A percentile compares a stretch with the other conserved stretches of the same genome.
Evolutionary conservation across 2,797 vertebrate genomes (phyloP).

Genomic region (Rhinatrema bivittatum): DNA sequence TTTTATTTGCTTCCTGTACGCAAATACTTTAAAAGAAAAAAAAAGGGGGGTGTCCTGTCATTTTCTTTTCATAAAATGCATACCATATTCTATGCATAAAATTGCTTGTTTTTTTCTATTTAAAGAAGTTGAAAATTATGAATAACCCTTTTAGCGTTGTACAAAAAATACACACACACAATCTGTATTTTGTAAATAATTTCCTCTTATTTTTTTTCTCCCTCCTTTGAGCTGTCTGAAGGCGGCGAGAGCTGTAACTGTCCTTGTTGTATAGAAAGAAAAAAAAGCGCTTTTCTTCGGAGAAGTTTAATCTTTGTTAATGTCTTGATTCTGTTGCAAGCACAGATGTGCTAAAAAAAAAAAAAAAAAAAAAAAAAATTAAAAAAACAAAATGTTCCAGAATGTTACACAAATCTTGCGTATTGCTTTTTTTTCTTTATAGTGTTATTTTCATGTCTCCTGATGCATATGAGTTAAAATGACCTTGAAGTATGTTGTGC

Average conservation of each 20-base stretch:
- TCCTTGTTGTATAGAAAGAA: conserved; percentile 78
- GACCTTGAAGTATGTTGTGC: no score
- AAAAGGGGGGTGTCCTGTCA: no score
- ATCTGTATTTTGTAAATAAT: conserved; percentile 84
- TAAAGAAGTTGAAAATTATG: conserved; percentile 71
- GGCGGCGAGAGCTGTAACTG: conserved; percentile 59
- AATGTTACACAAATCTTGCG: no score
- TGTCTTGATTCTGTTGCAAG: conserved; percentile 73
- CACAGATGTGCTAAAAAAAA: conserved; percentile 64
- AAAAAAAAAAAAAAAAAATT: conserved; percentile 57
- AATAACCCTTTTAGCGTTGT: conserved; percentile 81
- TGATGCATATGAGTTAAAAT: no score
- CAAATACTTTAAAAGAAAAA: conserved; percentile 49
- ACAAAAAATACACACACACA: conserved; percentile 55
- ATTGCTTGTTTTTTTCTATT: conserved; percentile 71
- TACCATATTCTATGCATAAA: conserved; percentile 60
- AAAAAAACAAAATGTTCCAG: conserved; percentile 48
- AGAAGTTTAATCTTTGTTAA: conserved; percentile 76
- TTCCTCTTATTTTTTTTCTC: no score
- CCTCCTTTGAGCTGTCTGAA: conserved; percentile 75
- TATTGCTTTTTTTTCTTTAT: no score
- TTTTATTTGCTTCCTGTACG: conserved; percentile 54
- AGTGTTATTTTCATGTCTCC: no score
- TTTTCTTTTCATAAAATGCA: conserved; percentile 54
- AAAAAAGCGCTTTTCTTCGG: conserved; percentile 76